Evolutionary conservation across 2,888 invertebrate genomes (phyloP).

Genomic region (Hemaris fuciformis): DNA sequence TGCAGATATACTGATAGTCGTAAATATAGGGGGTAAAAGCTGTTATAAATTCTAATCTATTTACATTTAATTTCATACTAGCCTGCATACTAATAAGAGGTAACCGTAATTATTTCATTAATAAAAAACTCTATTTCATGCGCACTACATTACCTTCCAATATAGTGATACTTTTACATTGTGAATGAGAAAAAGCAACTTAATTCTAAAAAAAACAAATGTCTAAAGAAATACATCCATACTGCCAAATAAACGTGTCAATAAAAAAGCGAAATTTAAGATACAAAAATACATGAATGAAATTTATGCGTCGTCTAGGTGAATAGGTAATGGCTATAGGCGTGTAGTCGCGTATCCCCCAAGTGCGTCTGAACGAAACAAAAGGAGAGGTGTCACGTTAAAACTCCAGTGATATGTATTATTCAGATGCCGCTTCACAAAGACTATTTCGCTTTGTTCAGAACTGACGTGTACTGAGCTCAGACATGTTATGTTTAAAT

Average conservation of each 20-base stretch:
- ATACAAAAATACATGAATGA: background rate
- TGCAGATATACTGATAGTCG: too few relatives aligned
- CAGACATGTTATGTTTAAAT: slow-evolving; percentile 26
- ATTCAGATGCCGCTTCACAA: slow-evolving; percentile 54
- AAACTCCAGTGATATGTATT: slow-evolving; percentile 66
- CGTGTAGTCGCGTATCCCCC: slow-evolving; percentile 17
- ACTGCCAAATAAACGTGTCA: background rate
- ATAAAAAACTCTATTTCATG: too few relatives aligned
- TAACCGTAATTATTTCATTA: too few relatives aligned
- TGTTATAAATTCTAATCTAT: too few relatives aligned
- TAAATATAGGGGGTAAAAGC: too few relatives aligned
- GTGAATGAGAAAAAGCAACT: too few relatives aligned
- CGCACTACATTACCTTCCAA: too few relatives aligned
- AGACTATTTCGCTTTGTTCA: slow-evolving; percentile 56
- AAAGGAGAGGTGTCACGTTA: slow-evolving; percentile 62
- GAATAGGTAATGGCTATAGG: slow-evolving; percentile 11
- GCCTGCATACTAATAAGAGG: too few relatives aligned
- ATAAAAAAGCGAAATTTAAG: background rate
- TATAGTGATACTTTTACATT: too few relatives aligned
- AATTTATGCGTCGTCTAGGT: slow-evolving; percentile 4
- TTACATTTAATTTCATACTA: too few relatives aligned
- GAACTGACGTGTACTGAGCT: slow-evolving; percentile 45
- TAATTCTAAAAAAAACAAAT: too few relatives aligned
- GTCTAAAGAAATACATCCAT: background rate
- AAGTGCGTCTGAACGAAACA: slow-evolving; percentile 43